Percentiles rank a stretch among this genome's conserved stretches.
Evolutionary conservation across 2,888 invertebrate species (phyloP).

Genomic region (Xylota sylvarum): DNA sequence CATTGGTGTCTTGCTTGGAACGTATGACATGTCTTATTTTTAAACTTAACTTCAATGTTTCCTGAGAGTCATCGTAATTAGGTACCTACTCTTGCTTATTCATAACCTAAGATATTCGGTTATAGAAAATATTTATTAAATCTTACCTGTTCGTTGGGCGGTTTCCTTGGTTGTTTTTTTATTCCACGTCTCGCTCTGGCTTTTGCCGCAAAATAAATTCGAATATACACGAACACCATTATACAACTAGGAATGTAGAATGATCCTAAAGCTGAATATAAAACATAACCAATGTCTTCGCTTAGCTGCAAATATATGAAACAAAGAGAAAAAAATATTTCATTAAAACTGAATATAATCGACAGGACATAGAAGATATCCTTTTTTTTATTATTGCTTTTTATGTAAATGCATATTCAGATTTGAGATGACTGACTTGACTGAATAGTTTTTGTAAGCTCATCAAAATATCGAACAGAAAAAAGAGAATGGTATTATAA

Average conservation of each 20-base stretch:
- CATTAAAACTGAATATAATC: conserved; percentile 29
- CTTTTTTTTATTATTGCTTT: not conserved
- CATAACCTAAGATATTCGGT: too few species aligned
- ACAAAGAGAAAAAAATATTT: conserved; percentile 31
- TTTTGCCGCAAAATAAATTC: conserved; percentile 98
- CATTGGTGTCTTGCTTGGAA: too few species aligned
- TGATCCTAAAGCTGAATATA: conserved; percentile 98
- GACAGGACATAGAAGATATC: conserved; percentile 19
- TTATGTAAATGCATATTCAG: not conserved
- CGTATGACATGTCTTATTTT: too few species aligned
- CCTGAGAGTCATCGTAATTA: too few species aligned
- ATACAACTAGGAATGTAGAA: conserved; percentile 99
- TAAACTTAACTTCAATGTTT: too few species aligned
- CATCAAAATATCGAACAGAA: conserved; percentile 13
- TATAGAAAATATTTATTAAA: not conserved
- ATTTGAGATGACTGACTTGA: conserved; percentile 6
- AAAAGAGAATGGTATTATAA: too few species aligned
- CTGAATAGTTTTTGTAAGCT: conserved; percentile 16
- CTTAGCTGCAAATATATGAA: conserved; percentile 90
- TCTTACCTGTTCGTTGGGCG: conserved; percentile 85
- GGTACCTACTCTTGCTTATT: too few species aligned
- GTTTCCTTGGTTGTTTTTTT: conserved; percentile 90
- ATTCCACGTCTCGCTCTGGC: conserved; percentile 95
- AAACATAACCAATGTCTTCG: conserved; percentile 98
- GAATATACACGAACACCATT: conserved; percentile 99